Percentiles rank a stretch among this genome's conserved stretches.
phyloP scores from a whole-genome alignment of 2,888 invertebrate species.

The Lepidocyrtoides sp. region DNA sequence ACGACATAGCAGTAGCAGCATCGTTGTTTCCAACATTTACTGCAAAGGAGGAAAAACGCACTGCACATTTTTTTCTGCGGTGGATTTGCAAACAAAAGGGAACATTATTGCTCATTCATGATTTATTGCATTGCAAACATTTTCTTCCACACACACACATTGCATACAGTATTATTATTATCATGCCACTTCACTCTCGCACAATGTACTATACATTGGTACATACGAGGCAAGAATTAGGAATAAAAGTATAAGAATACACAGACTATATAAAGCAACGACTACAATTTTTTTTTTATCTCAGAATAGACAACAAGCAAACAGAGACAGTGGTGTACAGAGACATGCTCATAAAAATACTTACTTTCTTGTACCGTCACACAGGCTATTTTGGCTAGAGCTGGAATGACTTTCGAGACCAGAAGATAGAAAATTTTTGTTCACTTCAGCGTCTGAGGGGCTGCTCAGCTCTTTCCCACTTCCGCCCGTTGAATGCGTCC shows the following conservation, averaged over 20 bases:
- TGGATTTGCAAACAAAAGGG: conserved; percentile 63
- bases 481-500: conserved; percentile 83
- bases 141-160: conserved; percentile 47
- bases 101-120: conserved; percentile 65
- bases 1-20: background rate
- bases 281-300: conserved; percentile 20
- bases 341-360: conserved; percentile 60
- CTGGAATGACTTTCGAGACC: conserved; percentile 85
- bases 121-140: conserved; percentile 68
- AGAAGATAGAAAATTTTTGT: conserved; percentile 83
- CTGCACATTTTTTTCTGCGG: conserved; percentile 68
- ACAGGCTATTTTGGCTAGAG: conserved; percentile 85
- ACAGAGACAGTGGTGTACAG: background rate
- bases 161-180: conserved; percentile 45
- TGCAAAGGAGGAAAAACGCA: conserved; percentile 56
- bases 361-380: conserved; percentile 83
- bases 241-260: too few species aligned
- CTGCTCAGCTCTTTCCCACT: conserved; percentile 84
- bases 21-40: conserved; percentile 35
- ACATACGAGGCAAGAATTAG: background rate
- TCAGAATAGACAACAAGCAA: background rate
- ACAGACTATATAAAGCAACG: background rate
- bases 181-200: conserved; percentile 7
- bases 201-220: background rate
- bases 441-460: conserved; percentile 84